A percentile compares a stretch with the other conserved stretches of the same genome.
phyloP scores from a whole-genome alignment of 2,888 invertebrate species.

The Molorchus minor region DNA sequence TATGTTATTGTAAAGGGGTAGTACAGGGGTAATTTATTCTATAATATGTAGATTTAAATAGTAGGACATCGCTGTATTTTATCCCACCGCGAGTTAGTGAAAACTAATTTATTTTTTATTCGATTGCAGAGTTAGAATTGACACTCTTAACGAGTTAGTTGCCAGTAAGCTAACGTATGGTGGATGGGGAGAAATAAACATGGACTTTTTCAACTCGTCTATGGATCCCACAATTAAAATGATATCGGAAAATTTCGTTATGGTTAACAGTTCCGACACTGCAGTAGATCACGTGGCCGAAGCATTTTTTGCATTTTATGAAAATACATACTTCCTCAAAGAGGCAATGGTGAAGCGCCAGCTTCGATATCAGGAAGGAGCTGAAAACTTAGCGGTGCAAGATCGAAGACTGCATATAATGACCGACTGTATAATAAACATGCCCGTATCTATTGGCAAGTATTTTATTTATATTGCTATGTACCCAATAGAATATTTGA shows the following conservation, averaged over 20 bases:
- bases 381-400: constrained; percentile 34
- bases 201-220: constrained; percentile 75
- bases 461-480: neutral
- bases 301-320: constrained; percentile 82
- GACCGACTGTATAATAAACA: constrained; percentile 80
- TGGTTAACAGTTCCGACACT: constrained; percentile 68
- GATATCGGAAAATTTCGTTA: constrained; percentile 74
- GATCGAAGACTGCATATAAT: constrained; percentile 78
- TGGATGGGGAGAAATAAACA: constrained; percentile 77
- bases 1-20: no score
- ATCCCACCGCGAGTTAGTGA: no score
- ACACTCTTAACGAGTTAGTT: constrained; percentile 75
- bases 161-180: constrained; percentile 73
- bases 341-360: constrained; percentile 71
- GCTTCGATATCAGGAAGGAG: constrained; percentile 47
- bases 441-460: constrained; percentile 76
- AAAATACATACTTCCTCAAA: constrained; percentile 77
- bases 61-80: no score
- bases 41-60: no score
- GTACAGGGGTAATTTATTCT: no score
- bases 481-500: no score
- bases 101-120: neutral
- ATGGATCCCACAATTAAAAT: constrained; percentile 73
- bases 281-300: constrained; percentile 74
- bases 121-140: constrained; percentile 75